Conservation (phyloP, 2,113 vertebrate genomes). For the Cryptomyrus ogoouensis region DNA sequence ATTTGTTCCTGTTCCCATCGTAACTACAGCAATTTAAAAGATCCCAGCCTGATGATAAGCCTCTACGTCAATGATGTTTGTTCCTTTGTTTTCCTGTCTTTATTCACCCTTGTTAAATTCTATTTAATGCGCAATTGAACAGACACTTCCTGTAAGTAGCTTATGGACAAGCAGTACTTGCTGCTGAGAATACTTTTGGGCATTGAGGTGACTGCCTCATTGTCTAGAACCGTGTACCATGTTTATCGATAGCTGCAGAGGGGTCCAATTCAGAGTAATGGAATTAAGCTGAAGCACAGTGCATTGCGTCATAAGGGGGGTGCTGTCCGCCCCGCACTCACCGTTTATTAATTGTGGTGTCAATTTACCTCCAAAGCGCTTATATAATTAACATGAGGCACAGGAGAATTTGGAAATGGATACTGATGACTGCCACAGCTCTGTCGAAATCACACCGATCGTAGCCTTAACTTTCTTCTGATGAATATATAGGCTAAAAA, state of each 20-base stretch:
- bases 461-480: neutral
- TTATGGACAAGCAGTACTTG: neutral
- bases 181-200: neutral
- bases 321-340: neutral
- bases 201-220: neutral
- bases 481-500: neutral
- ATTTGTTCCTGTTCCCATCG: neutral
- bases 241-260: neutral
- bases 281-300: neutral
- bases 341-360: conserved; percentile 12
- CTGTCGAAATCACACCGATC: neutral
- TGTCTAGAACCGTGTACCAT: neutral
- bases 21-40: conserved; percentile 13
- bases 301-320: conserved; percentile 5
- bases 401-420: neutral
- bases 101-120: neutral
- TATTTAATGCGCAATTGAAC: neutral
- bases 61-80: neutral
- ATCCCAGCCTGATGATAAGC: neutral
- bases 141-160: neutral
- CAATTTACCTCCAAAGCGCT: neutral
- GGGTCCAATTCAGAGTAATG: conserved; percentile 6
- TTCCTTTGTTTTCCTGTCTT: neutral
- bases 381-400: conserved; percentile 1
- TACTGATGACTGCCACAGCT: neutral